Base-by-base conservation (phyloP, 2,797 vertebrate genomes). In the Acridotheres tristis region DNA sequence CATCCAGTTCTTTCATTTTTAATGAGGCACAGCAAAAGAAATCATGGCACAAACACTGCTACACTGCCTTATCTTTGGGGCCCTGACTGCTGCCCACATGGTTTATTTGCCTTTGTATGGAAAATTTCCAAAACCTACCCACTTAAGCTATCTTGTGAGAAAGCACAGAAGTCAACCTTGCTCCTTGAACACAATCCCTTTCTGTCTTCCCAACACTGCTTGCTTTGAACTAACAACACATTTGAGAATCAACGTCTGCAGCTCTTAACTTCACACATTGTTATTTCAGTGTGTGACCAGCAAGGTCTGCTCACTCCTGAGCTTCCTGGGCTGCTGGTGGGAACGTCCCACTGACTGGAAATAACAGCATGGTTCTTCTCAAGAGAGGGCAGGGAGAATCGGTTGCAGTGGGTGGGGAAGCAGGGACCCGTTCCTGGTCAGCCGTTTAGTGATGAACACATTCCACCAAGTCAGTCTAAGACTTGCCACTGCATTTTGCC, bases 1-100 rank as follows among this genome's bases (percentile, higher is more conserved):
- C 86, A 90, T 82, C 89, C 91, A 79, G n/a, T 73, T 67, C 47
- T 81, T 94, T 86, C 94, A 94, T 85, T 96, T 96, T 90, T 96
- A 90, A 96, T 63, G 69, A 93, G 59, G 72, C 63, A 85, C 53
- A 87, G 80, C 25, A 50, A 79, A 79, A 95, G 79, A 89, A 91
- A 89, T 69, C 68, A 69, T 17, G 16, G 42, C 66, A 78, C 75
- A 80, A 84, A 59, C 32, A 30, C 43, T 36, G 32, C 30, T 66
- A 43, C 1, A 0, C 26, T 27, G 58, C 90, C 74, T 85, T 84
- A 87, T 63, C 93, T 90, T 43, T 54, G 51, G 58, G 53, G 34
- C 32, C 68, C 61, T 57, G 21, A 55, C 47, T 67, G 67, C 69
- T 92, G 76, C 45, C 43, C 32, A n/a, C 1, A 0, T 13, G 16